These are phyloP conservation scores for Scortum barcoo DNA, from an alignment of 2,113 vertebrate species.

Conservation along the genomic window DNA sequence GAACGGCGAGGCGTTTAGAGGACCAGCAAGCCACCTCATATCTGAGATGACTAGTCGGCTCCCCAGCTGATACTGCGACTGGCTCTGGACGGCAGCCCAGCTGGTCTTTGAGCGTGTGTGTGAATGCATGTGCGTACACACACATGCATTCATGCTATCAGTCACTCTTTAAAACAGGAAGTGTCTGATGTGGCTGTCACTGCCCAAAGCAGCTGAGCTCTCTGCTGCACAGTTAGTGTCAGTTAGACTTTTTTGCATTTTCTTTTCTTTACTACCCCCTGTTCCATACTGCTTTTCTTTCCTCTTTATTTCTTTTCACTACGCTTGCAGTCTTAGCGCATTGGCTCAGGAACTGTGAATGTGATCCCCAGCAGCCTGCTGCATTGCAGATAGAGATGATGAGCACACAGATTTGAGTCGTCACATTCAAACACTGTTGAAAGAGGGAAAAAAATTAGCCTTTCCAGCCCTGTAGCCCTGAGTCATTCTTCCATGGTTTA, in stretches of 20 bases:
- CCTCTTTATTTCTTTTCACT: constrained; percentile 39
- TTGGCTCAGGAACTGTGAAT: constrained; percentile 69
- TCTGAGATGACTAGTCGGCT: constrained; percentile 49
- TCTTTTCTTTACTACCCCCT: background rate
- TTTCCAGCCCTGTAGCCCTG: constrained; percentile 37
- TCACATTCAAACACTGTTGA: constrained; percentile 69
- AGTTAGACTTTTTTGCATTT: constrained; percentile 5
- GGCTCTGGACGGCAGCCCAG: constrained; percentile 55
- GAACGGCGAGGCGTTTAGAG: constrained; percentile 32
- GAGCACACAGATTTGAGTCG: constrained; percentile 72
- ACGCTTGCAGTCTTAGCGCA: constrained; percentile 53
- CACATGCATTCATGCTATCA: background rate
- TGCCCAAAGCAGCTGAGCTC: constrained; percentile 23
- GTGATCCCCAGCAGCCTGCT: constrained; percentile 76
- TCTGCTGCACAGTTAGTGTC: constrained; percentile 25
- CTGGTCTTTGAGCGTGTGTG: constrained; percentile 21
- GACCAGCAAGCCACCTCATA: constrained; percentile 41
- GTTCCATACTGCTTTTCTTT: background rate
- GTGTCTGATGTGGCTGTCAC: constrained; percentile 53
- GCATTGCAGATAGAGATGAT: constrained; percentile 83
- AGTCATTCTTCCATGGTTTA: constrained; percentile 63
- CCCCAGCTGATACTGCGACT: constrained; percentile 31
- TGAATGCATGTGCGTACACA: background rate
- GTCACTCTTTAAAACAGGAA: constrained; percentile 59
- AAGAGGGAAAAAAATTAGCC: constrained; percentile 12